These are phyloP conservation scores for Momotus momota DNA, from an alignment of 2,797 vertebrate species.

Conservation along the genomic window DNA sequence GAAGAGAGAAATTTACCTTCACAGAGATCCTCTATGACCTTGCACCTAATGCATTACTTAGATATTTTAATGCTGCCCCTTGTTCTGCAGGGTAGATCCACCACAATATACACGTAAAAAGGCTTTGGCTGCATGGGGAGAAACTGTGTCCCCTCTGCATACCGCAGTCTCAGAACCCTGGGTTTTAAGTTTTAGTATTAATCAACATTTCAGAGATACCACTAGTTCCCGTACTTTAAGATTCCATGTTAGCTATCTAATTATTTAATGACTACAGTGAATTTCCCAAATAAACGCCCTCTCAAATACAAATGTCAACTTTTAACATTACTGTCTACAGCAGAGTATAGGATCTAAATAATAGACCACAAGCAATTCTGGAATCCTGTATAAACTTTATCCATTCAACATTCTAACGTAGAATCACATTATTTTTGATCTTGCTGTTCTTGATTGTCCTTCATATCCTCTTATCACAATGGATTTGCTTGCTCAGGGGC, in stretches of 20 bases:
- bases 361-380: background rate
- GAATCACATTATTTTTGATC: background rate
- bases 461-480: background rate
- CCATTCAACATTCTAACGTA: background rate
- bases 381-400: background rate
- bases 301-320: background rate
- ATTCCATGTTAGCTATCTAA: background rate
- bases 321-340: background rate
- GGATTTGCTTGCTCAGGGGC: background rate
- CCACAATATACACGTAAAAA: background rate
- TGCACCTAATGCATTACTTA: fast-evolving
- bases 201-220: background rate
- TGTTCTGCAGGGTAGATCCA: background rate
- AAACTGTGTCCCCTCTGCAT: background rate
- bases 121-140: background rate
- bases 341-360: background rate
- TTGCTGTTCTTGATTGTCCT: background rate
- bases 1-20: background rate
- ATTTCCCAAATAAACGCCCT: background rate
- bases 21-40: background rate
- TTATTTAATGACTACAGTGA: background rate
- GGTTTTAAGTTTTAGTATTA: background rate
- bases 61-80: background rate
- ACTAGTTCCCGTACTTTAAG: background rate
- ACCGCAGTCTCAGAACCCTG: background rate